phyloP scores from a whole-genome alignment of 2,113 vertebrate genomes.

The Phrynosoma platyrhinos region DNA sequence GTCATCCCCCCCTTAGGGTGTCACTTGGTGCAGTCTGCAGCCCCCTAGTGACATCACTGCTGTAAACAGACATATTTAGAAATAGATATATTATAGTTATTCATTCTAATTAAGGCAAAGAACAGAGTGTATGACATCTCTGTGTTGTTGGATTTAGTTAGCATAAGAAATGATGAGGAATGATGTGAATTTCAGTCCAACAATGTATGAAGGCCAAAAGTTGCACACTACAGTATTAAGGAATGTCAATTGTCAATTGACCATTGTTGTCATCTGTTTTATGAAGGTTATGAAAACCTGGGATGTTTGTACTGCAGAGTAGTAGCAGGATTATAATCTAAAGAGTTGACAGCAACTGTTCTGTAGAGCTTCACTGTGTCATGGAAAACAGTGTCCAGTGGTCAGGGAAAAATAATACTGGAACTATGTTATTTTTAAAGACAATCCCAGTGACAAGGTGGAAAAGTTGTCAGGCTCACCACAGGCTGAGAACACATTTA shows the following conservation, averaged over 20 bases:
- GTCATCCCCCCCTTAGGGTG: no score
- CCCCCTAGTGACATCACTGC: no score
- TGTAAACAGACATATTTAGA: no score
- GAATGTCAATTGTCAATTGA: conserved; percentile 52
- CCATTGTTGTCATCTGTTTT: conserved; percentile 20
- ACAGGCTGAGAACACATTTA: conserved; percentile 73
- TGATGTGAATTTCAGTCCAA: no score
- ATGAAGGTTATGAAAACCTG: conserved; percentile 48
- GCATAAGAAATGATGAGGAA: no score
- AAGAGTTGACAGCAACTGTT: conserved; percentile 56
- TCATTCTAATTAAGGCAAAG: no score
- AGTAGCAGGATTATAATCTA: conserved; percentile 42
- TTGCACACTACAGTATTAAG: conserved; percentile 39
- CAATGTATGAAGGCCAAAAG: no score
- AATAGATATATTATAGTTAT: no score
- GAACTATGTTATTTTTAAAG: conserved; percentile 73
- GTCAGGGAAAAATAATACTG: conserved; percentile 65
- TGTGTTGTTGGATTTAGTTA: no score
- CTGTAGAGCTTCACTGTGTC: conserved; percentile 70
- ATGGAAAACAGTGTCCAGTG: conserved; percentile 75
- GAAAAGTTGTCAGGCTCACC: conserved; percentile 77
- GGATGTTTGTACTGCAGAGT: conserved; percentile 33
- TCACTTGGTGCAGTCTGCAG: no score
- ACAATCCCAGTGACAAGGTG: conserved; percentile 78
- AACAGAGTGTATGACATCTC: no score